Evolutionary conservation across 2,113 vertebrate species (phyloP).

Genomic region (Anarrhichthys ocellatus): DNA sequence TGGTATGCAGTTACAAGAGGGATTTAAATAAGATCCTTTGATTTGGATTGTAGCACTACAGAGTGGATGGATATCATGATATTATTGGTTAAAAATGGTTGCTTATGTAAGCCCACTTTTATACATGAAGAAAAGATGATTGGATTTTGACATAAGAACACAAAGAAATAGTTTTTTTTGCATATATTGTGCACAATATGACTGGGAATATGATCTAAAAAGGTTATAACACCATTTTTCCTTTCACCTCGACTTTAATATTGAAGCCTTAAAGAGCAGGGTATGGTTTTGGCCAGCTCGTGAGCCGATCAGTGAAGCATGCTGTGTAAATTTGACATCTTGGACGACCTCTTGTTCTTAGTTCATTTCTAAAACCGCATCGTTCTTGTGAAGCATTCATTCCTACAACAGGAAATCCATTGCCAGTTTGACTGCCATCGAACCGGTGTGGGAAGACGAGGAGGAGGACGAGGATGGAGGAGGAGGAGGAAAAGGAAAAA

Average conservation of each 20-base stretch:
- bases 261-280: background rate
- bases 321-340: conserved; percentile 9
- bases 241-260: too few species aligned
- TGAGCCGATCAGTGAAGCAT: background rate
- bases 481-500: conserved; percentile 29
- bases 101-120: too few species aligned
- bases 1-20: too few species aligned
- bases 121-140: background rate
- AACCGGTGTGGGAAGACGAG: conserved; percentile 16
- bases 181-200: too few species aligned
- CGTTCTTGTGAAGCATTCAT: conserved; percentile 13
- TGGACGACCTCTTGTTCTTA: conserved; percentile 24
- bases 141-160: too few species aligned
- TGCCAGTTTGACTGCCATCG: conserved; percentile 7
- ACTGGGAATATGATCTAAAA: background rate
- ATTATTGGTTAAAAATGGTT: background rate
- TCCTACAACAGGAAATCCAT: conserved; percentile 29
- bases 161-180: too few species aligned
- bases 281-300: background rate
- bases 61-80: background rate
- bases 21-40: background rate
- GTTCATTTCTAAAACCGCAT: conserved; percentile 42
- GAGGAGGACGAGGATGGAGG: background rate
- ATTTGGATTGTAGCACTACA: background rate
- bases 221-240: background rate